A percentile compares a stretch with the other conserved stretches of the same genome.
Evolutionary conservation across 2,888 invertebrate species (phyloP).

Genomic region (Acanthosepion esculentum): DNA sequence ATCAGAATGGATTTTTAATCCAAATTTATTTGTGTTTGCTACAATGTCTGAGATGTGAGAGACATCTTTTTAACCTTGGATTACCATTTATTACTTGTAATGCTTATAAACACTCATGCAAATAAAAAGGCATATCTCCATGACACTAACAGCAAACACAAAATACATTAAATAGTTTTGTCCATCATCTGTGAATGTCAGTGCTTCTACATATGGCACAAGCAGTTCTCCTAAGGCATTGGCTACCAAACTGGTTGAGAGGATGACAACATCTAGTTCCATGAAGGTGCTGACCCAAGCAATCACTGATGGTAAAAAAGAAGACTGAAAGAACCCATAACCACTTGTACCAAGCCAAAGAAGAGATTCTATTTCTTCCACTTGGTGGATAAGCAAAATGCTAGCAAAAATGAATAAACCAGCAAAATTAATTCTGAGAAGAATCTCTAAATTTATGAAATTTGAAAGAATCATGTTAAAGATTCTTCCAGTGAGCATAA

Average conservation of each 20-base stretch:
- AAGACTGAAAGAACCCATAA: constrained; percentile 52
- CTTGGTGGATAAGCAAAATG: constrained; percentile 38
- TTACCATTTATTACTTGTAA: background rate
- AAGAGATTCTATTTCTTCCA: background rate
- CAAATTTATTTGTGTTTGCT: no score
- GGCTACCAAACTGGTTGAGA: constrained; percentile 50
- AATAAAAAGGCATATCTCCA: constrained; percentile 48
- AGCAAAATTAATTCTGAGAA: constrained; percentile 50
- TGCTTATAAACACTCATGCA: background rate
- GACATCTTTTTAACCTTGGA: background rate
- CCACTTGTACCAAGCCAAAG: constrained; percentile 54
- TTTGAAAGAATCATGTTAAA: constrained; percentile 46
- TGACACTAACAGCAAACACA: constrained; percentile 36
- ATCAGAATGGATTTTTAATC: no score
- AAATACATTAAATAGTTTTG: constrained; percentile 49
- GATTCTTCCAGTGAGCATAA: constrained; percentile 49
- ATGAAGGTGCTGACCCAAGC: constrained; percentile 51
- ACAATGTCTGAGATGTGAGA: no score
- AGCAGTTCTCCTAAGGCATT: constrained; percentile 52
- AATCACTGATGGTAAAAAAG: constrained; percentile 52
- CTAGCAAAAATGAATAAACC: constrained; percentile 48
- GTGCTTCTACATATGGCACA: constrained; percentile 50
- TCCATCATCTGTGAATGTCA: constrained; percentile 47
- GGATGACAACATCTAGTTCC: constrained; percentile 49
- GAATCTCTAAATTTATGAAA: background rate